phyloP scores from a whole-genome alignment of 2,113 vertebrate genomes.

The Zeus faber region DNA sequence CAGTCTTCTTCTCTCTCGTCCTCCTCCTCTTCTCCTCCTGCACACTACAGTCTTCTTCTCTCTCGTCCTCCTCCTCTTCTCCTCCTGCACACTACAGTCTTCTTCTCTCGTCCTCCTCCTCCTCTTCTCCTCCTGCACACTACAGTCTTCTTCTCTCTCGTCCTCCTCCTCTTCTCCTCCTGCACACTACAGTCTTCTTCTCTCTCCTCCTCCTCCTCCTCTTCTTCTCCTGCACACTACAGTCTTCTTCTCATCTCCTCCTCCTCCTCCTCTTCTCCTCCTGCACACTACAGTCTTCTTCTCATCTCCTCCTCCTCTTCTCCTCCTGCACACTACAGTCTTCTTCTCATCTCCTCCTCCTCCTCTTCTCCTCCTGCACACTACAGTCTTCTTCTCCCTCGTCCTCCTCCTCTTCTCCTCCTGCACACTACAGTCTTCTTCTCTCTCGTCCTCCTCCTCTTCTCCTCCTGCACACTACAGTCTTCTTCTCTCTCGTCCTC shows the following conservation, averaged over 20 bases:
- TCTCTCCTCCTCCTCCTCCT: neutral
- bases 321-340: neutral
- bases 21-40: conserved; percentile 50
- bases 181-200: neutral
- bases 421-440: neutral
- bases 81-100: neutral
- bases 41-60: no score
- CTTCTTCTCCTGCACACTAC: no score
- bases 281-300: no score
- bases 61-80: neutral
- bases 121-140: conserved; percentile 42
- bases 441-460: no score
- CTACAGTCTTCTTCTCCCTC: neutral
- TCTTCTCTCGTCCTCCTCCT: conserved; percentile 55
- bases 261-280: no score
- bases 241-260: no score
- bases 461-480: no score
- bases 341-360: neutral
- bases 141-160: conserved; percentile 51
- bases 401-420: conserved; percentile 17
- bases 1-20: conserved; percentile 42
- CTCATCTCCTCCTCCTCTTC: neutral
- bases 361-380: neutral
- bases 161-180: conserved; percentile 22
- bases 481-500: conserved; percentile 15